Evolutionary conservation across 2,113 vertebrate species (phyloP), one percentile per base, ranked within the genome.

Genomic region (Tyto alba): DNA sequence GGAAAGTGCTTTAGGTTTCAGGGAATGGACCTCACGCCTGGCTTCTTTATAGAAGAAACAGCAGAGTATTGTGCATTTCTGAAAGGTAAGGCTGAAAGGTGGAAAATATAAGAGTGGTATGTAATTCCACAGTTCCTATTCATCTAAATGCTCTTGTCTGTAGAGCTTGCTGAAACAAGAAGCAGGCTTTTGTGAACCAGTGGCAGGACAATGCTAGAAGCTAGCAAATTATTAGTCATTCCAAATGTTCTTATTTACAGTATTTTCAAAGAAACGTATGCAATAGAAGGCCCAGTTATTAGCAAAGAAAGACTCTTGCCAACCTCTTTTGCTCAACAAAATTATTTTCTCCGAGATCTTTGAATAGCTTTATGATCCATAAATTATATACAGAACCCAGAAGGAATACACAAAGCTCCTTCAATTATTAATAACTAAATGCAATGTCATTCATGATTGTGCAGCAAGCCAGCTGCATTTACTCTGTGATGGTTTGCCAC

Each of bases 341-440:
- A 95, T 89, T 75, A 83, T 90, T 92, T 89, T 81, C 43, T 32
- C 64, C 40, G 72, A 95, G 85, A 85, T 82, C 93, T 96, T 60
- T 40, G 25, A 91, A 86, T 43, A 93, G 77, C 88, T 95, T 97
- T 94, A 97, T 90, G 88, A 97, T 97, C 98, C 96, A 98, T 97
- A 97, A 98, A 98, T 97, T 93, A 97, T 95, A 97, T 88, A 91
- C 10, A 87, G 68, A 85, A 96, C 83, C 68, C 97, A 97, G 95
- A 93, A 95, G 93, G 97, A 96, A 96, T 95, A 92, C 93, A 97
- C 93, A 96, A 93, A 98, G 95, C 91, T 79, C 91, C 88, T 95
- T 98, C 97, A 97, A 97, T 98, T 95, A 98, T 97, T 97, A 97
- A 98, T 97, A 97, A 86, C 96, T 91, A 97, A 97, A 97, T 71